Conservation (phyloP, 2,113 vertebrate species). For the Etheostoma spectabile region DNA sequence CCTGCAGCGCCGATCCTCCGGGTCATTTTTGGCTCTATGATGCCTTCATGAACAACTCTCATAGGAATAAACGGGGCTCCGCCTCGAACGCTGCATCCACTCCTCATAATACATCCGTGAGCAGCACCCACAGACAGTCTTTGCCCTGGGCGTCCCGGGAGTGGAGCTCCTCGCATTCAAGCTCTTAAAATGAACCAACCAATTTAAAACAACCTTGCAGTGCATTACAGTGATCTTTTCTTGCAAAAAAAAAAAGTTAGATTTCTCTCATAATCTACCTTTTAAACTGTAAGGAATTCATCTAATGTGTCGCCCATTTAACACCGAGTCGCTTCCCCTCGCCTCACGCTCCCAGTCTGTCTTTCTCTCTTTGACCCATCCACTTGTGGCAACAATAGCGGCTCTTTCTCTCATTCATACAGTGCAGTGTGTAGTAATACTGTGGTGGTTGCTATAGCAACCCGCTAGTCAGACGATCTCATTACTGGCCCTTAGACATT, state of each 20-base stretch:
- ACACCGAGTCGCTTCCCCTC: constrained; percentile 45
- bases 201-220: constrained; percentile 14
- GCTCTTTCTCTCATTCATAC: constrained; percentile 79
- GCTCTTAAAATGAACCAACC: constrained; percentile 10
- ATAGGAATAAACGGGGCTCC: too few relatives aligned
- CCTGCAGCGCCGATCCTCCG: too few relatives aligned
- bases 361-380: constrained; percentile 71
- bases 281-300: constrained; percentile 19
- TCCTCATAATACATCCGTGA: too few relatives aligned
- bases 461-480: constrained; percentile 82
- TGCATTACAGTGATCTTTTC: constrained; percentile 17
- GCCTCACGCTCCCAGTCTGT: constrained; percentile 48
- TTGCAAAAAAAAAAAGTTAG: constrained; percentile 32
- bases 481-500: constrained; percentile 83
- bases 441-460: constrained; percentile 79
- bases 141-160: constrained; percentile 15
- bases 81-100: too few relatives aligned
- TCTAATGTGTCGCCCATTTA: constrained; percentile 57
- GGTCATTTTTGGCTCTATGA: too few relatives aligned
- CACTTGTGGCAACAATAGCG: constrained; percentile 80
- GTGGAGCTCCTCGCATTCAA: constrained; percentile 36
- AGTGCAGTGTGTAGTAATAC: constrained; percentile 80
- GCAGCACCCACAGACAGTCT: constrained; percentile 18
- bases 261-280: constrained; percentile 18
- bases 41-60: too few relatives aligned